Conservation (phyloP, 1,140 invertebrate genomes). For the Pachyrhynchus sulphureomaculatus region DNA sequence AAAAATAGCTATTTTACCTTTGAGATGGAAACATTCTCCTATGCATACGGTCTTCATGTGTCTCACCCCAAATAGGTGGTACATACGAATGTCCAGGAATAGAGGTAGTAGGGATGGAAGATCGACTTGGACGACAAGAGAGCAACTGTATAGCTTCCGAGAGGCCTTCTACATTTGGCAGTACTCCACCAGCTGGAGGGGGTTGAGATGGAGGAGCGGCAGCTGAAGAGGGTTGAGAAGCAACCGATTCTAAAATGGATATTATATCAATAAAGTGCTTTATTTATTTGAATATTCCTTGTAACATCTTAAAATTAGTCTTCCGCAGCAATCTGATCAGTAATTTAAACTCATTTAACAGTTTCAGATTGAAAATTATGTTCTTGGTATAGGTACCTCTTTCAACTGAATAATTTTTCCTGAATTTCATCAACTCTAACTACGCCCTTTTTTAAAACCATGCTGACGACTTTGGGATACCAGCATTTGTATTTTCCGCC, state of each 20-base stretch:
- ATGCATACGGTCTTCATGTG: conserved; percentile 48
- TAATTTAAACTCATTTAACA: no score
- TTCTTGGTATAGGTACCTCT: no score
- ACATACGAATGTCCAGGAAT: conserved; percentile 36
- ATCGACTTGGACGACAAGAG: conserved; percentile 57
- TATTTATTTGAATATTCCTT: no score
- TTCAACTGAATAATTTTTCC: no score
- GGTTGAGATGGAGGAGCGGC: conserved; percentile 29
- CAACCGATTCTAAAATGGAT: conserved; percentile 52
- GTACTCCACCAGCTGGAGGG: conserved; percentile 43
- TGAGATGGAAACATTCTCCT: conserved; percentile 45
- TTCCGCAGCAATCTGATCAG: no score
- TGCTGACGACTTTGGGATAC: no score
- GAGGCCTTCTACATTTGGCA: conserved; percentile 63
- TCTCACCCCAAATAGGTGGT: conserved; percentile 43
- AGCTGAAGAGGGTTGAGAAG: conserved; percentile 52
- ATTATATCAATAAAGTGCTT: neutral
- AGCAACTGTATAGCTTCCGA: conserved; percentile 67
- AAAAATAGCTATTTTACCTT: conserved; percentile 25
- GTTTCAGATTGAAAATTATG: no score
- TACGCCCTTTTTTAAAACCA: no score
- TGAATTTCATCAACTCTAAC: no score
- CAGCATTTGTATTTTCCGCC: no score
- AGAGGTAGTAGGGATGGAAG: conserved; percentile 44
- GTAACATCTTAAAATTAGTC: no score